Conservation (phyloP, 2,113 vertebrate species). For the Potamarius usumacintae region DNA sequence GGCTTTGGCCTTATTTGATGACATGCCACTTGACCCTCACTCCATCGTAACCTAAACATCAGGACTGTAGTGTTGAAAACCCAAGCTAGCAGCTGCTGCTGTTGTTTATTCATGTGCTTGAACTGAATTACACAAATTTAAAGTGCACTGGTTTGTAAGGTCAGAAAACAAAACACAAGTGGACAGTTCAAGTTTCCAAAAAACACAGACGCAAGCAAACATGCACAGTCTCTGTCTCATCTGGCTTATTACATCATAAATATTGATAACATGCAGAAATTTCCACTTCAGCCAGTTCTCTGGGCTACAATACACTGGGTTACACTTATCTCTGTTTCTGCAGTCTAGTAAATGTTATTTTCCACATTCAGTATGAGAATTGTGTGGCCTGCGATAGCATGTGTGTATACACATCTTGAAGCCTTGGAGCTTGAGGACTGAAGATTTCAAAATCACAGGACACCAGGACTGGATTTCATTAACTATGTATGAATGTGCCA, state of each 20-base stretch:
- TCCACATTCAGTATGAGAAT: neutral
- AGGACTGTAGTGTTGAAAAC: neutral
- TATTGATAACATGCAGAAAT: slow-evolving; percentile 1
- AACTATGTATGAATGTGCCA: slow-evolving; percentile 37
- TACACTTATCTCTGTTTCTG: neutral
- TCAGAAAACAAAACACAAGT: neutral
- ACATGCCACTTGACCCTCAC: neutral
- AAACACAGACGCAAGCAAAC: neutral
- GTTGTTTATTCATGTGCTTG: neutral
- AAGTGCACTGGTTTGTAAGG: neutral
- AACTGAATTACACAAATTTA: neutral
- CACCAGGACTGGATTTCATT: slow-evolving; percentile 44
- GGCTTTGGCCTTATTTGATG: neutral
- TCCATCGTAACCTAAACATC: neutral
- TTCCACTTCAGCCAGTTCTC: neutral
- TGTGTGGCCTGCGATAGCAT: slow-evolving; percentile 8
- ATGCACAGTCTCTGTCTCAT: neutral
- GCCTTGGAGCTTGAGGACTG: neutral
- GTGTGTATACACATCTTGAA: slow-evolving; percentile 22
- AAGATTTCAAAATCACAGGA: slow-evolving; percentile 28
- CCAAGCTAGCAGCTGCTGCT: slow-evolving; percentile 5
- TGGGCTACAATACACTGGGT: neutral
- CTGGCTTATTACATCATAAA: neutral
- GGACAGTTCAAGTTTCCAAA: neutral
- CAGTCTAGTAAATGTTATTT: slow-evolving; percentile 18